Percentiles rank a stretch among this genome's conserved stretches.
Evolutionary conservation across 2,113 vertebrate genomes (phyloP).

Genomic region (Neodon shergylaensis): DNA sequence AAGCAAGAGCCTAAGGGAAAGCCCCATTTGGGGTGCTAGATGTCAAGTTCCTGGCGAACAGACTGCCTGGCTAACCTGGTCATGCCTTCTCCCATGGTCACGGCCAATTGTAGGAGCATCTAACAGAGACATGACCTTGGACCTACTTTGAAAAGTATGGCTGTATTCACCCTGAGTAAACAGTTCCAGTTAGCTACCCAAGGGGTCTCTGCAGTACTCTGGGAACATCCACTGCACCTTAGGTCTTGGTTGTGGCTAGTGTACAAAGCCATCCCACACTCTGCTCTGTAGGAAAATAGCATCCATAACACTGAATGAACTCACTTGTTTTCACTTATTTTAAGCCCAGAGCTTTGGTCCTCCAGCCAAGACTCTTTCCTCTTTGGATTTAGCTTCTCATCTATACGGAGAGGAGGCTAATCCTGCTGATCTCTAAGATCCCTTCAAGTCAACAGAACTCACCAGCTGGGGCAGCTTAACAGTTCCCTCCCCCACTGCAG

Average conservation of each 20-base stretch:
- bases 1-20: neutral
- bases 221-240: neutral
- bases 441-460: neutral
- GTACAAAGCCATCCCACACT: neutral
- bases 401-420: neutral
- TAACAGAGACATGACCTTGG: neutral
- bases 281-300: constrained; percentile 45
- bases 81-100: neutral
- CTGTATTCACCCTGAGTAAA: neutral
- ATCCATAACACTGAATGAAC: constrained; percentile 38
- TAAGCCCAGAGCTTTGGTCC: constrained; percentile 46
- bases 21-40: neutral
- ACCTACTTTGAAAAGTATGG: neutral
- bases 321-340: constrained; percentile 62
- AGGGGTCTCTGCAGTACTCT: neutral
- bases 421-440: constrained; percentile 1
- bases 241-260: constrained; percentile 21
- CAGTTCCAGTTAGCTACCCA: neutral
- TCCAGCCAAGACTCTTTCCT: constrained; percentile 46
- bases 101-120: neutral
- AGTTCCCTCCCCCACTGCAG: neutral
- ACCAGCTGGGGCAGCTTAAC: neutral
- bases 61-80: neutral
- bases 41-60: neutral
- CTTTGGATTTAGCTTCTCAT: constrained; percentile 55